These are phyloP conservation scores for Dicerorhinus sumatrensis DNA, from an alignment of 2,113 vertebrate species.

Conservation along the genomic window DNA sequence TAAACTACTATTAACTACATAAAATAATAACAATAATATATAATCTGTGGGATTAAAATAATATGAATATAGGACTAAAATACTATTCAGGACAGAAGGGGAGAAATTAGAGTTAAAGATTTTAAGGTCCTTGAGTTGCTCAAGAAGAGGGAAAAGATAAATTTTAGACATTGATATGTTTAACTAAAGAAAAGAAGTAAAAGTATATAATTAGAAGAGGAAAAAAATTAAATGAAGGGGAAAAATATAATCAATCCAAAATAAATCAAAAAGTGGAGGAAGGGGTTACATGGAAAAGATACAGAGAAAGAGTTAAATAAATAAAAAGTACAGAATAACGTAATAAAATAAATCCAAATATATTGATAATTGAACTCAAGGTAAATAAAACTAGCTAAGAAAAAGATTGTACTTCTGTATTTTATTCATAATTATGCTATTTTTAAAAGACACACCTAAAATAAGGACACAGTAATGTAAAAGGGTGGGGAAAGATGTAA, in stretches of 20 bases:
- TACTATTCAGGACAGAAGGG: background rate
- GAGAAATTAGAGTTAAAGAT: background rate
- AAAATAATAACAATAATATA: background rate
- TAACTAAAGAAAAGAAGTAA: background rate
- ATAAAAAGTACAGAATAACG: background rate
- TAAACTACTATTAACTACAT: background rate
- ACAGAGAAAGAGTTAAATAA: background rate
- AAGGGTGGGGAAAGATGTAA: background rate
- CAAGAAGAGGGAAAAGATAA: background rate
- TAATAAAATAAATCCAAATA: background rate
- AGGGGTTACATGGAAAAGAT: background rate
- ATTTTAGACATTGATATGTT: background rate
- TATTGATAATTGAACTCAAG: background rate
- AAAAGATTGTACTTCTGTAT: background rate
- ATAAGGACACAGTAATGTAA: background rate
- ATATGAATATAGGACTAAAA: background rate
- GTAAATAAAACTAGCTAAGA: background rate
- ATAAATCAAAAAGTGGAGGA: background rate
- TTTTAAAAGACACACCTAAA: background rate
- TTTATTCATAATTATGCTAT: background rate
- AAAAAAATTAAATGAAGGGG: background rate
- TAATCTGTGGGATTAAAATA: background rate
- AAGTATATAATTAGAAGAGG: background rate
- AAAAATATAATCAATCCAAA: background rate
- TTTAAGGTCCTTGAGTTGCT: background rate